Evolutionary conservation across 2,797 vertebrate genomes (phyloP).

Genomic region (Chanos chanos): DNA sequence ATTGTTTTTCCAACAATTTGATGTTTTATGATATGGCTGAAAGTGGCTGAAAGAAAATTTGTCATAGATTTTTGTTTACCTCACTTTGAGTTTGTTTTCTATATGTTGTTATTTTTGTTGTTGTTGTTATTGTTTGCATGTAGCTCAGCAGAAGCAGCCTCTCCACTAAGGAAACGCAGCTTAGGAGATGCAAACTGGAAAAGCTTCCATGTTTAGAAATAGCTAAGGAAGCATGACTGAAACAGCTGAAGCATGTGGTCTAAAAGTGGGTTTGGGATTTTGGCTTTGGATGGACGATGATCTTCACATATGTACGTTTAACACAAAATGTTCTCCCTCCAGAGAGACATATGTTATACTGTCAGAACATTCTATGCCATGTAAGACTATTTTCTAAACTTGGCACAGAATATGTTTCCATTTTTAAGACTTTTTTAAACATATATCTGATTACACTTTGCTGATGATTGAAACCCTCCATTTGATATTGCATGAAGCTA

Average conservation of each 20-base stretch:
- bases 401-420: conserved; percentile 13
- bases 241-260: conserved; percentile 34
- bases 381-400: background rate
- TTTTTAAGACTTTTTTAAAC: conserved; percentile 18
- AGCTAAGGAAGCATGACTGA: conserved; percentile 39
- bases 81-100: background rate
- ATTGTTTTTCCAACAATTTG: background rate
- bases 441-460: conserved; percentile 30
- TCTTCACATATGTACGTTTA: conserved; percentile 4
- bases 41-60: background rate
- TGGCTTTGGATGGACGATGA: conserved; percentile 16
- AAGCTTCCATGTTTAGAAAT: conserved; percentile 41
- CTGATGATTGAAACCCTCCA: background rate
- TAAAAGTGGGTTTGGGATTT: conserved; percentile 38
- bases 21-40: background rate
- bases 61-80: background rate
- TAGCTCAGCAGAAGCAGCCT: background rate
- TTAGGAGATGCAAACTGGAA: conserved; percentile 27
- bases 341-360: conserved; percentile 3
- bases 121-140: background rate
- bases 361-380: background rate
- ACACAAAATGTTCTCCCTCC: background rate
- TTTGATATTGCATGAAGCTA: background rate
- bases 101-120: background rate
- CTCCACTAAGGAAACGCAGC: conserved; percentile 18